Base-by-base conservation (phyloP, 2,888 invertebrate species). In the Neoitamus cyanurus region DNA sequence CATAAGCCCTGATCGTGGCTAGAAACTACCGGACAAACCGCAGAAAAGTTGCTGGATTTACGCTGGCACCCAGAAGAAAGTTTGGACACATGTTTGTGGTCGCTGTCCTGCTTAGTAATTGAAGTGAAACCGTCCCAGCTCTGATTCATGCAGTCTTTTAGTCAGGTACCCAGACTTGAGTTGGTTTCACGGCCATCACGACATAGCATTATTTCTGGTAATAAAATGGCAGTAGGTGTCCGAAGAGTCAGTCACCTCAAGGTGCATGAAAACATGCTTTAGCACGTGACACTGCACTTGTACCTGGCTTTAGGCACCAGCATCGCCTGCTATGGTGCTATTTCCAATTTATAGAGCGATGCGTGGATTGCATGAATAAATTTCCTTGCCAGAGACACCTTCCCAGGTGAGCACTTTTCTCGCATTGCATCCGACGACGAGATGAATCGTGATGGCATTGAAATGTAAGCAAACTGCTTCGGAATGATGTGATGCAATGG, bases 341-440 rank as follows among this genome's bases (percentile, higher is more conserved):
- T 58, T 58, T 58, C 58, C 58, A 58, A 58, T 58, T 58, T 58
- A 58, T 58, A 58, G 58, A 58, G 58, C 58, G 58, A 58, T 58
- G 58, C 58, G 58, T 58, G 58, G 58, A 58, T 58, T 20, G 58
- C 58, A 58, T 58, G 25, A 58, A 58, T 58, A 58, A 20, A 58
- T 58, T 58, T 58, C 58, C 15, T 4, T 2, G 25, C 15, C 58
- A 25, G 11, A 58, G 58, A 58, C 58, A 58, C 25, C 42, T 58
- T 58, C 25, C 9, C 58, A 58, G 58, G 58, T 58, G 58, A 58
- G 20, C 20, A 58, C 25, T 20, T 25, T 58, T 58, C 25, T 58
- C 58, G 58, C 9, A 20, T 58, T 58, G 58, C 20, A 58, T 58
- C 58, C 58, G 58, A 2, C 25, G 58, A 25, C 58, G 58, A 42